phyloP scores from a whole-genome alignment of 2,888 invertebrate species.

The Piscicola geometra region DNA sequence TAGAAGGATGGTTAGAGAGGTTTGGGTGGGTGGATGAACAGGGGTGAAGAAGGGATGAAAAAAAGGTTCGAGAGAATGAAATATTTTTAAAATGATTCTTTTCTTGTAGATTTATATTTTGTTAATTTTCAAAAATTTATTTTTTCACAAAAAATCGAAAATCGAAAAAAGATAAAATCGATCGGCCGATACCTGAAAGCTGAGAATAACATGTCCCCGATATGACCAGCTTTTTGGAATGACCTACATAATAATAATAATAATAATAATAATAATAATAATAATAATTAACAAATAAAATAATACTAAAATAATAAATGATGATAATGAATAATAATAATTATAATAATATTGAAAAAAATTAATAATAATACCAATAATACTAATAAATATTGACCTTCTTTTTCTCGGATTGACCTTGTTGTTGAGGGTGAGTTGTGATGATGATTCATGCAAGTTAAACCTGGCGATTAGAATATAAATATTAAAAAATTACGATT shows the following conservation, averaged over 20 bases:
- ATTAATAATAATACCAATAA: no score
- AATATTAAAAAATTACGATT: no score
- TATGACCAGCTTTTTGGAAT: slow-evolving; percentile 16
- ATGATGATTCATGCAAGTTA: slow-evolving; percentile 6
- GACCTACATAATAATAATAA: background rate
- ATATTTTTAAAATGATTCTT: background rate
- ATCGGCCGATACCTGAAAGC: background rate
- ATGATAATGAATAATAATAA: slow-evolving; percentile 2
- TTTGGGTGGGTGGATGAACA: no score
- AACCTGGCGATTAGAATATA: background rate
- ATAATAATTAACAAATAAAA: slow-evolving; percentile 1
- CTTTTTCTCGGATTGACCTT: background rate
- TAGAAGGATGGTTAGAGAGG: no score
- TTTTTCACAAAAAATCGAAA: background rate
- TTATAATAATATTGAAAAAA: background rate
- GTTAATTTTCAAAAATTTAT: background rate
- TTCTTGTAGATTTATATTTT: background rate
- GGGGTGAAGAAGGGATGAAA: background rate
- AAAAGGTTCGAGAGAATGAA: no score
- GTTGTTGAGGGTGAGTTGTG: background rate
- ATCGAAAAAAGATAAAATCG: background rate
- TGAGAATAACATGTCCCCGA: background rate
- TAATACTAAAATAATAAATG: background rate
- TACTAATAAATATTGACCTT: background rate
- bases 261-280: background rate